Evolutionary conservation across 2,888 invertebrate species (phyloP), one percentile per base, ranked within the genome.

Genomic region (Hyposoter didymator): DNA sequence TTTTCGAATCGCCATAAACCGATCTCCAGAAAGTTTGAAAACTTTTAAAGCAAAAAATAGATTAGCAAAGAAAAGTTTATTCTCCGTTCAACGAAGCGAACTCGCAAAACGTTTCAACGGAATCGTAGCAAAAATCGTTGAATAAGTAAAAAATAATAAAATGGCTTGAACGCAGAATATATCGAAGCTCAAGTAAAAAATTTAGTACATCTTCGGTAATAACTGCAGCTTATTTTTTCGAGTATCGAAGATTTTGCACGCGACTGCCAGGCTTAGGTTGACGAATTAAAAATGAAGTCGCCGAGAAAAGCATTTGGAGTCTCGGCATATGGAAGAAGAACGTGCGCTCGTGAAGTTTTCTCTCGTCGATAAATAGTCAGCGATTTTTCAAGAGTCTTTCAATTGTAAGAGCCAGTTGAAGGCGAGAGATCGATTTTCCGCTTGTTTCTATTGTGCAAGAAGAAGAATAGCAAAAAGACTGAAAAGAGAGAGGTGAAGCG

Each of bases 331-430:
- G 35, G 8, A 14, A 55, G 8, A 14, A 55, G 39, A 73, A 62
- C 59, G 39, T 47, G 66, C 14, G 28, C 75, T 28, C 39, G 45
- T 12, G 55, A n/a, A 28, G 39, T n/a, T 74, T 39, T 14, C 35
- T 14, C 47, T 1, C 47, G 35, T 22, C 52, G 22, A 32, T 45
- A 52, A 49, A 22, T 59, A 59, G 75, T 82, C 81, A 82, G 81
- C 75, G 64, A 22, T 75, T 64, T 47, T 75, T 75, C 62, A 43
- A 52, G 43, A 52, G 59, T 35, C 62, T 49, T n/a, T 59, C 73
- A 39, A 32, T 73, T 17, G 32, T 22, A 2, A 49, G 22, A 32
- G 22, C 10, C 14, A 59, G 22, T 59, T 59, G 28, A 59, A 59
- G n/a, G 39, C 8, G 39, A 39, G 39, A 39, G 39, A 32, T 35